These are phyloP conservation scores for Australoheros facetus DNA, from an alignment of 2,797 vertebrate species.

Conservation along the genomic window DNA sequence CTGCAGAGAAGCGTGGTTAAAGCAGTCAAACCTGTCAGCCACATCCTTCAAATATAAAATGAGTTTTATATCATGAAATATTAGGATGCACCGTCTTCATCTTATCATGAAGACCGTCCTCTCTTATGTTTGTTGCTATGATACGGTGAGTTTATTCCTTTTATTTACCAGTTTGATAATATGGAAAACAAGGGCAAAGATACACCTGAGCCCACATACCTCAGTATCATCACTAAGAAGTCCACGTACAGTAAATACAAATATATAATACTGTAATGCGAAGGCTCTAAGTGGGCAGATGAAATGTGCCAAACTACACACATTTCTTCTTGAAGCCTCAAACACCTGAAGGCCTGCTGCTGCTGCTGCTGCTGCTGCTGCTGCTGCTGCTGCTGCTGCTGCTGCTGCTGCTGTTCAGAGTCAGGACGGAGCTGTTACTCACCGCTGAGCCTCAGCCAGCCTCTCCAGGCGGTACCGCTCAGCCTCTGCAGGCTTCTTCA, in stretches of 20 bases:
- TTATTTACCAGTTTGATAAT: too few relatives aligned
- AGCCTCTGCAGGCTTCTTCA: slow-evolving; percentile 89
- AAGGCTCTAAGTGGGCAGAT: not conserved
- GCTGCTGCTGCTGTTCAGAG: not conserved
- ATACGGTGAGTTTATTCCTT: too few relatives aligned
- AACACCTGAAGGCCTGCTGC: accelerated
- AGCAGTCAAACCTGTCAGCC: not conserved
- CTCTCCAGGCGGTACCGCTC: slow-evolving; percentile 88
- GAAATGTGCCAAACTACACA: not conserved
- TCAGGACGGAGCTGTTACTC: slow-evolving; percentile 1
- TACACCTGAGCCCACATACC: too few relatives aligned
- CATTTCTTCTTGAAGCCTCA: not conserved
- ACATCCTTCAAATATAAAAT: not conserved
- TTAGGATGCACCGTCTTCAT: too few relatives aligned
- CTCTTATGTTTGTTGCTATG: too few relatives aligned
- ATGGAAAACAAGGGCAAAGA: too few relatives aligned
- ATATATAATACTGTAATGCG: accelerated
- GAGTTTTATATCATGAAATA: too few relatives aligned
- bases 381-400: not conserved
- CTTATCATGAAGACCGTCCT: too few relatives aligned
- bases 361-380: not conserved
- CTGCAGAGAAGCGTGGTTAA: slow-evolving; percentile 53
- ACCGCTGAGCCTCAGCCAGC: slow-evolving; percentile 88
- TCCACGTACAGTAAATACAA: too few relatives aligned
- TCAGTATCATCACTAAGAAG: too few relatives aligned